Conservation (phyloP, 64 coral and sea anemone species). For the Montipora cactus region DNA sequence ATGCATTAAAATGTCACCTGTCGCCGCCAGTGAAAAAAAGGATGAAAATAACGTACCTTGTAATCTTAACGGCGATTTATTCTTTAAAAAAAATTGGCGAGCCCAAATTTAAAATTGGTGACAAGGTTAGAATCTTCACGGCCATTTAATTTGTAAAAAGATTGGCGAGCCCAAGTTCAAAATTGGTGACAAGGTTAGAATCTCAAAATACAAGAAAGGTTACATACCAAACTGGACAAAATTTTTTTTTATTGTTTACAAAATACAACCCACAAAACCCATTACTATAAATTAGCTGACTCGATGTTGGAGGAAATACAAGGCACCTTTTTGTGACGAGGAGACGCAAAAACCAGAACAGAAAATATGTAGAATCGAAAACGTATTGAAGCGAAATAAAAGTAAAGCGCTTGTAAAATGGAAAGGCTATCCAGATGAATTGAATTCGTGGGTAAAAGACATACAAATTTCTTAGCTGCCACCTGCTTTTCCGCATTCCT, state of each 20-base stretch:
- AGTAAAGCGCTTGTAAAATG: background rate
- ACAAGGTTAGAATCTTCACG: too few species aligned
- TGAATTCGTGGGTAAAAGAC: background rate
- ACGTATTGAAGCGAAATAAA: too few species aligned
- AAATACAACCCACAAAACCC: background rate
- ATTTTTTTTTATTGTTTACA: background rate
- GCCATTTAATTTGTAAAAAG: too few species aligned
- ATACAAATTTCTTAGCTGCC: too few species aligned
- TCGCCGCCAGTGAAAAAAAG: background rate
- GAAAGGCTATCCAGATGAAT: background rate
- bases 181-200: background rate
- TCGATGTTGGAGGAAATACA: background rate
- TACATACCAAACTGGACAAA: background rate
- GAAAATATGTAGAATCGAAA: background rate
- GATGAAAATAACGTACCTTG: background rate
- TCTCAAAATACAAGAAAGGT: background rate
- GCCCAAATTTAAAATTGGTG: background rate
- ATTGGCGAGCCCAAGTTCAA: too few species aligned
- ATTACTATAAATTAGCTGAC: background rate
- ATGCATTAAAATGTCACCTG: background rate
- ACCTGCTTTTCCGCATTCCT: too few species aligned
- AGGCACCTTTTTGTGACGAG: background rate
- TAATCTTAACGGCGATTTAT: background rate
- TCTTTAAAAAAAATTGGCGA: background rate
- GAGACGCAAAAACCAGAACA: background rate